Percentiles rank a stretch among this genome's conserved stretches.
These are phyloP conservation scores for Helostoma temminkii DNA, from an alignment of 2,797 vertebrate species.

Conservation along the genomic window DNA sequence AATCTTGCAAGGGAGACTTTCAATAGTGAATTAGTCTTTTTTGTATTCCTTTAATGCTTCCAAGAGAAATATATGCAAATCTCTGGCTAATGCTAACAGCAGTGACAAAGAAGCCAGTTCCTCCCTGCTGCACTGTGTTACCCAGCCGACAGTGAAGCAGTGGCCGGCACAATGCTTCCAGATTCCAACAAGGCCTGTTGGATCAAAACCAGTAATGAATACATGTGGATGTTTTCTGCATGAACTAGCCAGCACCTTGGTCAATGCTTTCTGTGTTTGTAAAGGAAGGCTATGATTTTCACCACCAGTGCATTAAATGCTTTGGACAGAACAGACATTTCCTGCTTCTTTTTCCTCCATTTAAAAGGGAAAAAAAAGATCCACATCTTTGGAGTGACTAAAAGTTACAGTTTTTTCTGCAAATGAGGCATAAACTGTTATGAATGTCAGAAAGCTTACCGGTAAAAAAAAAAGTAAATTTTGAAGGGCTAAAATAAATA, in stretches of 20 bases:
- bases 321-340: conserved; percentile 36
- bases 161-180: conserved; percentile 73
- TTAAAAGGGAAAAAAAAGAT: conserved; percentile 1
- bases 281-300: conserved; percentile 44
- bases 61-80: conserved; percentile 89
- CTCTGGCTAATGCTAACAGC: conserved; percentile 86
- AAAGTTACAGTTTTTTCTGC: too few relatives aligned
- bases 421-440: neutral
- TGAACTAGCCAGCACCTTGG: conserved; percentile 38
- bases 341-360: conserved; percentile 2
- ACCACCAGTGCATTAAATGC: conserved; percentile 21
- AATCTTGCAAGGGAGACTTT: conserved; percentile 86
- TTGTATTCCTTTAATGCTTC: conserved; percentile 86
- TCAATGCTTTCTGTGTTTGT: conserved; percentile 45
- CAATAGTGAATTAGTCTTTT: conserved; percentile 86
- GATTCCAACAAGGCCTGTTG: conserved; percentile 62
- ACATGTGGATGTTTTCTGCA: conserved; percentile 62
- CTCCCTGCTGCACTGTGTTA: conserved; percentile 71
- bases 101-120: conserved; percentile 84
- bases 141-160: conserved; percentile 68
- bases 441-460: conserved; percentile 6
- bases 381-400: conserved; percentile 1
- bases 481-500: conserved; percentile 16
- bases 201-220: conserved; percentile 71
- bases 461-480: conserved; percentile 15